Evolutionary conservation across 2,797 vertebrate species (phyloP).

Genomic region (Megalops cyprinoides): DNA sequence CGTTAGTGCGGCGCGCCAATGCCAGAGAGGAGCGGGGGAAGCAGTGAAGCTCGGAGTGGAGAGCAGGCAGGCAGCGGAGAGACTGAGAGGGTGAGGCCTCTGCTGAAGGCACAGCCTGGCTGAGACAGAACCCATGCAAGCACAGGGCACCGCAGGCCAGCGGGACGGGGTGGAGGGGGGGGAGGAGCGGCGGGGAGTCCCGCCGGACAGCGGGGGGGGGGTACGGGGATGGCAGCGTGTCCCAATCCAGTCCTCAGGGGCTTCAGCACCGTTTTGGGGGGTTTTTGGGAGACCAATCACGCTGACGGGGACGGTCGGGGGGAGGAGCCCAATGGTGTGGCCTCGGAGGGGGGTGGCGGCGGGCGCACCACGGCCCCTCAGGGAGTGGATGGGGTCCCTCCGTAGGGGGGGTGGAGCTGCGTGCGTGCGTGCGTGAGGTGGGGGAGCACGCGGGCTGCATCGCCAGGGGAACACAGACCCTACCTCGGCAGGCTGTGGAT

Average conservation of each 20-base stretch:
- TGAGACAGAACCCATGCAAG: neutral
- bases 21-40: neutral
- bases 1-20: neutral
- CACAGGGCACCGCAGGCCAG: no score
- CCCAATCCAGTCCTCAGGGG: constrained; percentile 28
- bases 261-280: neutral
- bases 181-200: neutral
- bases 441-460: constrained; percentile 20
- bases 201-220: no score
- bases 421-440: neutral
- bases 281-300: constrained; percentile 1
- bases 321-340: neutral
- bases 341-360: neutral
- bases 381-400: constrained; percentile 24
- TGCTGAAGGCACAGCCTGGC: neutral
- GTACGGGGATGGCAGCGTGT: constrained; percentile 17
- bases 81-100: neutral
- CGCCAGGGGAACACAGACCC: constrained; percentile 47
- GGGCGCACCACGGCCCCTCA: neutral
- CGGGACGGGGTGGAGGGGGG: neutral
- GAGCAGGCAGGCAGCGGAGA: neutral
- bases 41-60: neutral
- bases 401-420: neutral
- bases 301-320: neutral
- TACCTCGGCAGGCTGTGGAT: constrained; percentile 63